Base-by-base conservation (phyloP, 2,113 vertebrate genomes). In the Lynx canadensis region DNA sequence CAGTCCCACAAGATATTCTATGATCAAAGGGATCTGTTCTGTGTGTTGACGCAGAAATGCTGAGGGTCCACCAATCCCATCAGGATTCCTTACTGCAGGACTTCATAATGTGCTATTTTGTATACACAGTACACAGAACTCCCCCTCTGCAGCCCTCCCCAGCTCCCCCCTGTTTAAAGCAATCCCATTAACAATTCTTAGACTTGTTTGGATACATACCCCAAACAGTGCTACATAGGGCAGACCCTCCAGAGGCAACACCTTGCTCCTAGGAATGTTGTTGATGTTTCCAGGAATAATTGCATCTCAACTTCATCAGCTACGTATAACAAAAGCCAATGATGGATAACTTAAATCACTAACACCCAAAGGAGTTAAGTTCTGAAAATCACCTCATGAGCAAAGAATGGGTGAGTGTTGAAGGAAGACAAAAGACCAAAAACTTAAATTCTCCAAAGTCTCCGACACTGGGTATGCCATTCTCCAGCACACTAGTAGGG, bases 401-500 rank as follows among this genome's bases (percentile, higher is more conserved):
- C 31, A 13, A 55, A 93, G 66, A 82, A 27, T 1, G 65, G 65
- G 36, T 38, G 50, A 19, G 5, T 15, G 31, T 3, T 14, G 52
- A 92, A 60, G 33, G 74, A 60, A 76, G 41, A 29, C 1, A 3
- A 50, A 76, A n/a, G 25, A 38, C 21, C 45, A 4, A 78, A n/a
- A 21, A 57, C 55, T 63, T 16, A 50, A 36, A 55, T 41, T 8
- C 57, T 6, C 21, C 68, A 5, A 63, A 36, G 55, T 48, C 80
- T 36, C 16, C 15, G 19, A 4, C 1, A 2, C 66, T 2, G 52
- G 5, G 38, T 4, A 0, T 5, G 31, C 5, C 33, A 0, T 41
- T 91, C 33, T n/a, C 50, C 0, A 7, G 36, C n/a, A 23, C 19
- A 31, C 5, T 1, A 1, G 4, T 3, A 19, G 76, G 73, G n/a